Conservation (phyloP, 2,888 invertebrate species). For the Polyploca ridens region DNA sequence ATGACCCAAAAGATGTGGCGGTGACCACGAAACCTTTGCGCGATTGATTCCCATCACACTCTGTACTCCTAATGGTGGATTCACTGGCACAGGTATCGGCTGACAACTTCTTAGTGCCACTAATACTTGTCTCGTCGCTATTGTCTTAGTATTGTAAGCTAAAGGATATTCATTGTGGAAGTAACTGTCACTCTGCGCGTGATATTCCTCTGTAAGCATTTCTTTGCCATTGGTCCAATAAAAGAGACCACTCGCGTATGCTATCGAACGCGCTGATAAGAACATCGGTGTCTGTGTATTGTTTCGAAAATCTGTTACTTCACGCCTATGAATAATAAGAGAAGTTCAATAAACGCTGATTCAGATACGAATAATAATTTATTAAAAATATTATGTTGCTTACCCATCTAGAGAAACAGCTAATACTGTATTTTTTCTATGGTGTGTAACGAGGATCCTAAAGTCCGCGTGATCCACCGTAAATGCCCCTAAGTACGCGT, state of each 20-base stretch:
- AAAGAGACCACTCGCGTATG: conserved; percentile 90
- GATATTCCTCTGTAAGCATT: conserved; percentile 92
- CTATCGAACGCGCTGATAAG: conserved; percentile 89
- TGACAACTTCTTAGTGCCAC: conserved; percentile 88
- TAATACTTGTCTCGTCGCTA: conserved; percentile 70
- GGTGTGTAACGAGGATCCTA: conserved; percentile 90
- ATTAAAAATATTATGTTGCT: conserved; percentile 35
- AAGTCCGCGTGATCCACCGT: conserved; percentile 93
- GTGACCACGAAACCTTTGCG: conserved; percentile 92
- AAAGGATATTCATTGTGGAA: conserved; percentile 91
- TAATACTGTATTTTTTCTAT: conserved; percentile 90
- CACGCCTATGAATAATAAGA: conserved; percentile 78
- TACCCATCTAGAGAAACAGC: conserved; percentile 93
- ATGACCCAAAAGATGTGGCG: conserved; percentile 90
- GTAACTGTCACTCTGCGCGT: conserved; percentile 87
- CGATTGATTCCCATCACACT: conserved; percentile 91
- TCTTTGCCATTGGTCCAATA: conserved; percentile 94
- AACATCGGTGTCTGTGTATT: conserved; percentile 92
- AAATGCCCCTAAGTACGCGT: conserved; percentile 90
- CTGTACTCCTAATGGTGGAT: conserved; percentile 91
- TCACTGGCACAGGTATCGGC: conserved; percentile 91
- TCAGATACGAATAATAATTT: conserved; percentile 4
- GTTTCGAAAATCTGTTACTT: conserved; percentile 88
- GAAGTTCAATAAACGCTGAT: neutral
- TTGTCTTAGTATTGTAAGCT: conserved; percentile 65